Conservation (phyloP, 2,888 invertebrate species). For the Drosophila fungiperda region DNA sequence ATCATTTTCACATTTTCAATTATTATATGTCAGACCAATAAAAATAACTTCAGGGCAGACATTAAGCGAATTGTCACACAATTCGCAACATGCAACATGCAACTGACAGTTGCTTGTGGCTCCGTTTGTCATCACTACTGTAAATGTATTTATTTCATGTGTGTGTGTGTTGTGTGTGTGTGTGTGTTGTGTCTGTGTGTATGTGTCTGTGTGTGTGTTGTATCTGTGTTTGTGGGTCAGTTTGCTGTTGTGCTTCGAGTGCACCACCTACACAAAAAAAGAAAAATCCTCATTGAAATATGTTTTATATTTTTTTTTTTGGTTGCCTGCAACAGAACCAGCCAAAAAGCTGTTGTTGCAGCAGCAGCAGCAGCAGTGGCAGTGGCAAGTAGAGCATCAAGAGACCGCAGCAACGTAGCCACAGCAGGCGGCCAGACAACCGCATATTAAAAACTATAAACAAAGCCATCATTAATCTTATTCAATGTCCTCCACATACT, state of each 20-base stretch:
- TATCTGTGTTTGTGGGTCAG: constrained; percentile 56
- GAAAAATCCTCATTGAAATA: constrained; percentile 71
- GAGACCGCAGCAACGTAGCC: constrained; percentile 47
- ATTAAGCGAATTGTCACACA: constrained; percentile 76
- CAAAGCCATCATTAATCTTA: constrained; percentile 78
- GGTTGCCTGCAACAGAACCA: constrained; percentile 30
- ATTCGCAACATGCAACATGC: constrained; percentile 68
- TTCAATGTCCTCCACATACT: constrained; percentile 79
- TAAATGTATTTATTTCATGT: constrained; percentile 1
- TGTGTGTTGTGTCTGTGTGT: constrained; percentile 19
- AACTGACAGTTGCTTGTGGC: constrained; percentile 66
- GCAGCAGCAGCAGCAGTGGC: constrained; percentile 23
- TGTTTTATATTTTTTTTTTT: constrained; percentile 33
- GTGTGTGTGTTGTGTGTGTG: background rate
- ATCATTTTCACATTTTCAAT: constrained; percentile 19
- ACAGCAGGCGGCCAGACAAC: constrained; percentile 65
- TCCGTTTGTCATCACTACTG: constrained; percentile 13
- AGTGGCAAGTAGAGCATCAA: constrained; percentile 35
- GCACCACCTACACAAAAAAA: constrained; percentile 41
- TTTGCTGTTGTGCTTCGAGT: constrained; percentile 50
- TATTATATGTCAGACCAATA: constrained; percentile 65
- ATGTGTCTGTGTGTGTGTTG: background rate
- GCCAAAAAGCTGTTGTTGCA: constrained; percentile 37
- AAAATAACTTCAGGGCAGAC: constrained; percentile 49
- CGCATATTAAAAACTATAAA: constrained; percentile 59